Evolutionary conservation across 2,113 vertebrate genomes (phyloP).

Genomic region (Centropristis striata): DNA sequence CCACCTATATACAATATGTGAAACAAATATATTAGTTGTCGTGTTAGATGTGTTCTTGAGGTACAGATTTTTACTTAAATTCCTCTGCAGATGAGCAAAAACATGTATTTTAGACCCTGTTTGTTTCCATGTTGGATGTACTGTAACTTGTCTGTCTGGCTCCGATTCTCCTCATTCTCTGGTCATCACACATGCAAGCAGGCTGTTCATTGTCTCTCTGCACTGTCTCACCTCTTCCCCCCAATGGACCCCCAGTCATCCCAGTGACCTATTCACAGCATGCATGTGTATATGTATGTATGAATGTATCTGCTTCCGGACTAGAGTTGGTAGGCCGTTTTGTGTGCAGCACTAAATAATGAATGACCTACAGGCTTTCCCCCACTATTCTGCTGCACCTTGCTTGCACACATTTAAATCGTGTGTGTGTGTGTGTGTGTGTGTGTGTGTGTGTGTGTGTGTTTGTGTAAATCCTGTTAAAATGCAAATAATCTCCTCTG

Average conservation of each 20-base stretch:
- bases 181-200: conserved; percentile 14
- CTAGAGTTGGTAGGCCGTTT: conserved; percentile 10
- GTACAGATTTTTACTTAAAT: neutral
- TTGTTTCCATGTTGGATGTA: neutral
- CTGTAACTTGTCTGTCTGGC: neutral
- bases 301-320: conserved; percentile 24
- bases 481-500: conserved; percentile 53
- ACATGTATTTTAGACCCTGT: neutral
- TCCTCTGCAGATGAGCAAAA: neutral
- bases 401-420: conserved; percentile 23
- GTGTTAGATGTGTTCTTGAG: neutral
- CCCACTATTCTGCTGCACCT: neutral
- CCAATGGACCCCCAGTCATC: conserved; percentile 2
- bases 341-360: conserved; percentile 66
- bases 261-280: neutral
- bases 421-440: neutral
- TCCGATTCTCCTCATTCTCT: neutral
- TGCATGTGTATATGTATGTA: neutral
- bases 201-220: conserved; percentile 12
- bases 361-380: conserved; percentile 50
- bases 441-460: neutral
- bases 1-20: neutral
- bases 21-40: neutral
- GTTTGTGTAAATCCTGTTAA: conserved; percentile 51
- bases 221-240: conserved; percentile 36